phyloP scores from a whole-genome alignment of 2,113 vertebrate species.

The Glaucomys volans region DNA sequence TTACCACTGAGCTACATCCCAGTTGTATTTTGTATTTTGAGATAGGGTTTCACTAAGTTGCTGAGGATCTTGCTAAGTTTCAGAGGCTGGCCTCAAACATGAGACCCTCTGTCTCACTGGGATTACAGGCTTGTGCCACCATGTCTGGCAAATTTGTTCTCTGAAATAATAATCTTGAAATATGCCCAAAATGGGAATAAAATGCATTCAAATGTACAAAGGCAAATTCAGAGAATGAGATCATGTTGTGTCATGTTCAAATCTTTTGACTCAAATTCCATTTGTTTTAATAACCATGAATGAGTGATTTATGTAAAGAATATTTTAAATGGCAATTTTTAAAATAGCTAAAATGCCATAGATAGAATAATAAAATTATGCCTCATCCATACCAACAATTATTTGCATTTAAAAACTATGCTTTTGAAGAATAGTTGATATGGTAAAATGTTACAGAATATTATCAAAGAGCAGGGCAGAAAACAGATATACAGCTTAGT shows the following conservation, averaged over 20 bases:
- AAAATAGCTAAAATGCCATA: not conserved
- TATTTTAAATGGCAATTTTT: constrained; percentile 39
- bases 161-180: not conserved
- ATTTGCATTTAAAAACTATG: not conserved
- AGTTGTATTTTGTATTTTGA: no score
- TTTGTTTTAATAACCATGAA: not conserved
- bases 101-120: no score
- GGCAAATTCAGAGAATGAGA: not conserved
- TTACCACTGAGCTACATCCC: no score
- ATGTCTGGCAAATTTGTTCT: no score
- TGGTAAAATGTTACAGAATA: not conserved
- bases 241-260: not conserved
- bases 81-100: no score
- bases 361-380: not conserved
- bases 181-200: not conserved
- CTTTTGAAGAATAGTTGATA: not conserved
- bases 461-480: not conserved
- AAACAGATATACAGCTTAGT: not conserved
- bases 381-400: not conserved
- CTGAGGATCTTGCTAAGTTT: no score
- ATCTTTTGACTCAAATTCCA: not conserved
- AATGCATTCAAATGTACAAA: constrained; percentile 17
- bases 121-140: no score
- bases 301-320: not conserved
- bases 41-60: no score